Evolutionary conservation across 2,113 vertebrate species (phyloP).

Genomic region (Macrotis lagotis): DNA sequence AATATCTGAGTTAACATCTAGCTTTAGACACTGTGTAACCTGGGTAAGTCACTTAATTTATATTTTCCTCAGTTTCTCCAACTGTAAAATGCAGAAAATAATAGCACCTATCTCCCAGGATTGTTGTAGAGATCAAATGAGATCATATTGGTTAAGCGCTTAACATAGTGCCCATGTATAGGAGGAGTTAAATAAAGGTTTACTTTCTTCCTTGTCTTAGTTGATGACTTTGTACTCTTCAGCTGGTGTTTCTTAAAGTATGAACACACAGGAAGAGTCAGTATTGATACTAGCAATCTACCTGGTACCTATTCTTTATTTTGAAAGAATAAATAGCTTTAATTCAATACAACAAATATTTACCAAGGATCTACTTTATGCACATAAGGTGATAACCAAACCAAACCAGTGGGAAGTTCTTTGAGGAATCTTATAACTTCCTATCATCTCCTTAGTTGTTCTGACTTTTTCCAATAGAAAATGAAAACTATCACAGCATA

Average conservation of each 20-base stretch:
- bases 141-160: not conserved
- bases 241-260: not conserved
- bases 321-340: not conserved
- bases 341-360: not conserved
- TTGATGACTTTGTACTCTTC: not conserved
- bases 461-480: not conserved
- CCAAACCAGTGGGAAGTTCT: not conserved
- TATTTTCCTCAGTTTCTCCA: not conserved
- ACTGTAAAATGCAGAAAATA: not conserved
- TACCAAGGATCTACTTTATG: not conserved
- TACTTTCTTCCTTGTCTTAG: not conserved
- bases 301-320: not conserved
- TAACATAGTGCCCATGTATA: not conserved
- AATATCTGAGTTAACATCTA: not conserved
- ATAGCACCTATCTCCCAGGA: not conserved
- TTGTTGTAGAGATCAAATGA: not conserved
- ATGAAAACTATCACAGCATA: not conserved
- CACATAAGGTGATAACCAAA: not conserved
- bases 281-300: not conserved
- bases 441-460: conserved; percentile 16
- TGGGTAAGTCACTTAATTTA: not conserved
- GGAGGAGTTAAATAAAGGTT: not conserved
- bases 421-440: conserved; percentile 20
- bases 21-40: not conserved
- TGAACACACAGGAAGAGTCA: not conserved